These are phyloP conservation scores for Mallotus villosus DNA, from an alignment of 2,797 vertebrate species.

Conservation along the genomic window DNA sequence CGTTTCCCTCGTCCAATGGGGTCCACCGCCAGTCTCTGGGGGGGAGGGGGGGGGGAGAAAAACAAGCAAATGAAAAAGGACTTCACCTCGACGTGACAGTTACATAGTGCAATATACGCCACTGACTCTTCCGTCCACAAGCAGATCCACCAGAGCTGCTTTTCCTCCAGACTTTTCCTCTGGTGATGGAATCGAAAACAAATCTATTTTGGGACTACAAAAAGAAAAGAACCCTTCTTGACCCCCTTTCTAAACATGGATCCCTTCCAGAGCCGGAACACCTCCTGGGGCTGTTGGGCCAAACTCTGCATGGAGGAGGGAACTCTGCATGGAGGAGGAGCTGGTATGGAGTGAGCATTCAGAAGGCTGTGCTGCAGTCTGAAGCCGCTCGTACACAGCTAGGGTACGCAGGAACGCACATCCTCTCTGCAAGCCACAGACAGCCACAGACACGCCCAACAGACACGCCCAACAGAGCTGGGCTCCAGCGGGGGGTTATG, in stretches of 20 bases:
- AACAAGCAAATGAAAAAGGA: constrained; percentile 40
- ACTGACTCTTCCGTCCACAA: constrained; percentile 71
- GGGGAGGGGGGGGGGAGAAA: constrained; percentile 11
- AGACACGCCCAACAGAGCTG: constrained; percentile 68
- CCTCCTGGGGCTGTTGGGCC: constrained; percentile 50
- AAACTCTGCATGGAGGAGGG: constrained; percentile 65
- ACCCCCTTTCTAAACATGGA: constrained; percentile 59
- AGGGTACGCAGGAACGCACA: constrained; percentile 47
- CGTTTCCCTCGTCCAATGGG: constrained; percentile 48
- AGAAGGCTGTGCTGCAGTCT: constrained; percentile 45
- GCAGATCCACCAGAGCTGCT: constrained; percentile 54
- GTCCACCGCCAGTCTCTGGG: constrained; percentile 49
- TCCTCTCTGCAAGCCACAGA: constrained; percentile 53
- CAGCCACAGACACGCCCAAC: constrained; percentile 25
- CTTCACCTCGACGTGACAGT: constrained; percentile 64
- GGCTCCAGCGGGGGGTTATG: constrained; percentile 46
- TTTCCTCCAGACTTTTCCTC: constrained; percentile 44
- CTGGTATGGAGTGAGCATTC: constrained; percentile 47
- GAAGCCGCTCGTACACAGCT: constrained; percentile 19
- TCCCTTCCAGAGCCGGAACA: constrained; percentile 42
- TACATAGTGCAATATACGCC: constrained; percentile 79
- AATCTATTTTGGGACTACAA: constrained; percentile 65
- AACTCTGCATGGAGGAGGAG: constrained; percentile 65
- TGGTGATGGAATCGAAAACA: constrained; percentile 60
- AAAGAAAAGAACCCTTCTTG: constrained; percentile 24